Evolutionary conservation across 2,113 vertebrate genomes (phyloP).

Genomic region (Varanus komodoensis): DNA sequence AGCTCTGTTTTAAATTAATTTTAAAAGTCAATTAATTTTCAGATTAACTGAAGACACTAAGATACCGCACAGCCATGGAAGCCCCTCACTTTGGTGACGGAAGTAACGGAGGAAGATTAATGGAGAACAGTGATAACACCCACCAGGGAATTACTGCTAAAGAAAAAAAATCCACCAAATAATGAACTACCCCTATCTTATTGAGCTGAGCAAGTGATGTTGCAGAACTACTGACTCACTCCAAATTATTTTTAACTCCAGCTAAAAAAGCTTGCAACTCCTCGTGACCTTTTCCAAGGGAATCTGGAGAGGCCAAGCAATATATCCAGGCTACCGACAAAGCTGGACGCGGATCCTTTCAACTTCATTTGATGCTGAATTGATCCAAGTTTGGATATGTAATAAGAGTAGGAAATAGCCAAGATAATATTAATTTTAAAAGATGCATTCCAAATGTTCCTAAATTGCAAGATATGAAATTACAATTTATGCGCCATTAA

Average conservation of each 20-base stretch:
- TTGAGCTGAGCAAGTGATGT: constrained; percentile 23
- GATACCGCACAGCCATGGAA: background rate
- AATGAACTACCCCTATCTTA: background rate
- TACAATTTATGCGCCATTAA: background rate
- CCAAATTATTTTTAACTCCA: constrained; percentile 38
- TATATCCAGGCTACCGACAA: background rate
- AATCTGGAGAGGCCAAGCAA: background rate
- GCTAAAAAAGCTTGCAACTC: constrained; percentile 16
- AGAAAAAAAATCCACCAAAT: background rate
- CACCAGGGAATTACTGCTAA: background rate
- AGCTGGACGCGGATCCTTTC: background rate
- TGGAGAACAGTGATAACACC: background rate
- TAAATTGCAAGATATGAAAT: background rate
- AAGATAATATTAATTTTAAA: background rate
- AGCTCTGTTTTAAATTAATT: too few species aligned
- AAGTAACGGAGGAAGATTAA: constrained; percentile 7
- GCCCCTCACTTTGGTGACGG: constrained; percentile 11
- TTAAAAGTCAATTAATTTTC: background rate
- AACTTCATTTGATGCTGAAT: background rate
- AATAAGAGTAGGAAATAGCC: background rate
- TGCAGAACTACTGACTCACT: background rate
- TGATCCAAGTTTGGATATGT: background rate
- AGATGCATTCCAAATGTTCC: background rate
- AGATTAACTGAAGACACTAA: background rate
- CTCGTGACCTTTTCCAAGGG: background rate